Conservation (phyloP, 92 coral and sea anemone genomes). For the Umimayanthus chanpuru region DNA sequence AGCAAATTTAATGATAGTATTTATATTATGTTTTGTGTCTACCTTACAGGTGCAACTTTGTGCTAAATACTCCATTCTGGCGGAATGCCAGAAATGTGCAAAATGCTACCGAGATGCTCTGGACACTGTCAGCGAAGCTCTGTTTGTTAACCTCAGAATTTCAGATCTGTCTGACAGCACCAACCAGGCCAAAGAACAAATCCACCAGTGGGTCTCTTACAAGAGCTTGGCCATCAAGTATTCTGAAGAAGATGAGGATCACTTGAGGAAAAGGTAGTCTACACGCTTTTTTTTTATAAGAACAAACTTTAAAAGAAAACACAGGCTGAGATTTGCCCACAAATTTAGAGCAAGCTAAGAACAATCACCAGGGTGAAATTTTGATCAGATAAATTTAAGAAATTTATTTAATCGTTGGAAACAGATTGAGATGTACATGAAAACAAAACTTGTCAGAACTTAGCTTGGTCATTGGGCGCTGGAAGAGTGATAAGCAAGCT, state of each 20-base stretch:
- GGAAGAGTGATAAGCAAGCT: too few relatives aligned
- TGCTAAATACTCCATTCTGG: slow-evolving; percentile 71
- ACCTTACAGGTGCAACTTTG: slow-evolving; percentile 64
- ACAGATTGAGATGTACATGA: too few relatives aligned
- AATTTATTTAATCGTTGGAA: too few relatives aligned
- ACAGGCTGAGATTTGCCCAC: too few relatives aligned
- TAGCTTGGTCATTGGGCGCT: too few relatives aligned
- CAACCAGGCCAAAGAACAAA: background rate
- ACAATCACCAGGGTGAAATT: too few relatives aligned
- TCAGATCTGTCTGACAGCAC: background rate
- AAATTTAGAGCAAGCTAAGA: too few relatives aligned
- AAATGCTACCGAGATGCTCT: slow-evolving; percentile 57
- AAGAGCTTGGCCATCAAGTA: slow-evolving; percentile 26
- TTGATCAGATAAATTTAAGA: too few relatives aligned
- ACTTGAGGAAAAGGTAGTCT: slow-evolving; percentile 47
- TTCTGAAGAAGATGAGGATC: slow-evolving; percentile 43
- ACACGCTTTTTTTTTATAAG: too few relatives aligned
- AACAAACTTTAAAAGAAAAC: background rate
- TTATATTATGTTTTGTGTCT: background rate
- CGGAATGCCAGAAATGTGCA: slow-evolving; percentile 83
- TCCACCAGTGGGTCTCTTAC: slow-evolving; percentile 29
- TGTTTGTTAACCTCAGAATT: slow-evolving; percentile 1
- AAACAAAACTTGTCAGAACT: too few relatives aligned
- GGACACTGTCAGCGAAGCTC: slow-evolving; percentile 36
- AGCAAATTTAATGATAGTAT: too few relatives aligned